Evolutionary conservation across 2,113 vertebrate genomes (phyloP).

Genomic region (Syrrhaptes paradoxus): DNA sequence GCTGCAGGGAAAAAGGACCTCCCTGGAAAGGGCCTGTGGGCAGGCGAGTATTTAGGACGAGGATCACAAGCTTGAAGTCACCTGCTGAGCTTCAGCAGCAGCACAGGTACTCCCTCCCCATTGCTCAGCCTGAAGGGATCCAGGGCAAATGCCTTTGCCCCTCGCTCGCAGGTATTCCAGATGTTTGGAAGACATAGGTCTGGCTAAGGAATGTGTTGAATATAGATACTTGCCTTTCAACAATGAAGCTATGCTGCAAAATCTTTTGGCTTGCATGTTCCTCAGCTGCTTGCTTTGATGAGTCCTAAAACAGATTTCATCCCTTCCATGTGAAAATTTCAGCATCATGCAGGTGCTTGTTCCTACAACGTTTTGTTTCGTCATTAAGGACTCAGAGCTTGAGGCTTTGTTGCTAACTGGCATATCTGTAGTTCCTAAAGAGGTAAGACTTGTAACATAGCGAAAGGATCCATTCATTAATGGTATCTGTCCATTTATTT

Average conservation of each 20-base stretch:
- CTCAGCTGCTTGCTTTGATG: not conserved
- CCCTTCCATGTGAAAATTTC: not conserved
- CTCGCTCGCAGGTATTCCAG: not conserved
- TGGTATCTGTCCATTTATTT: not conserved
- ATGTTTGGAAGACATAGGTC: not conserved
- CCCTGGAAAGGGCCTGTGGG: not conserved
- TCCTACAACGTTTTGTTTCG: not conserved
- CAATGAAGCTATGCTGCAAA: not conserved
- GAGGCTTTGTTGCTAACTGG: not conserved
- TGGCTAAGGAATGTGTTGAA: not conserved
- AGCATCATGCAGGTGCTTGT: not conserved
- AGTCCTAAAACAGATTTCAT: not conserved
- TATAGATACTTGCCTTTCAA: not conserved
- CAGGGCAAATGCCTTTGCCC: not conserved
- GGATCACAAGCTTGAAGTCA: not conserved
- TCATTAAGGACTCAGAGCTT: not conserved
- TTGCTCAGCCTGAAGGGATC: not conserved
- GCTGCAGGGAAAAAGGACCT: not conserved
- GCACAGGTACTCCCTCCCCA: not conserved
- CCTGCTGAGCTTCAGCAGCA: not conserved
- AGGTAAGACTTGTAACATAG: not conserved
- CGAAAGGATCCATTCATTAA: not conserved
- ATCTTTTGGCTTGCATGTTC: not conserved
- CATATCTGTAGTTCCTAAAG: not conserved
- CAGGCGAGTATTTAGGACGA: not conserved